These are phyloP conservation scores for Lycophotia porphyrea DNA, from an alignment of 2,888 invertebrate species.

Conservation along the genomic window DNA sequence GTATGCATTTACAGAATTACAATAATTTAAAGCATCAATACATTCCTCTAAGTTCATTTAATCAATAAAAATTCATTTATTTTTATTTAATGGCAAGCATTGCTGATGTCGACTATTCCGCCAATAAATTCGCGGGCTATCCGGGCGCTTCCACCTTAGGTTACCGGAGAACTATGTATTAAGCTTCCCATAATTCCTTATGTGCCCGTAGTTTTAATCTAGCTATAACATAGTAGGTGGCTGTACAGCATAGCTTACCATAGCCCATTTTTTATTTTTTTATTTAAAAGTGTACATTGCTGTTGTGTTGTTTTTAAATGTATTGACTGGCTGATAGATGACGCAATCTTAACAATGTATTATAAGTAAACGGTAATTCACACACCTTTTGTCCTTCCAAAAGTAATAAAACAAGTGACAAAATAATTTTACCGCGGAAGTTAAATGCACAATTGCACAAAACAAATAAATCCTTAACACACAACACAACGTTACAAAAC, in stretches of 20 bases:
- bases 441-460: slow-evolving; percentile 37
- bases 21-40: neutral
- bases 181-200: neutral
- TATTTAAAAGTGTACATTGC: neutral
- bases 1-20: too few relatives aligned
- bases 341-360: neutral
- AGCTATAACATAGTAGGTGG: neutral
- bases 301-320: neutral
- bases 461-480: slow-evolving; percentile 34
- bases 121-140: too few relatives aligned
- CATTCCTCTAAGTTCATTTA: neutral
- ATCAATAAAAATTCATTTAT: too few relatives aligned
- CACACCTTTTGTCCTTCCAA: slow-evolving; percentile 3
- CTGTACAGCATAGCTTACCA: neutral
- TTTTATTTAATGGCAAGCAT: too few relatives aligned
- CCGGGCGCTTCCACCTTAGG: too few relatives aligned
- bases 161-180: neutral
- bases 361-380: neutral
- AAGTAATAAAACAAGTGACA: slow-evolving; percentile 18
- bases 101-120: too few relatives aligned
- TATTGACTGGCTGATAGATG: neutral
- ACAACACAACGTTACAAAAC: slow-evolving; percentile 35
- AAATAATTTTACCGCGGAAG: slow-evolving; percentile 5
- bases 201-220: neutral
- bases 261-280: neutral